Evolutionary conservation across 2,888 invertebrate genomes (phyloP).

Genomic region (Cremastinae sp.): DNA sequence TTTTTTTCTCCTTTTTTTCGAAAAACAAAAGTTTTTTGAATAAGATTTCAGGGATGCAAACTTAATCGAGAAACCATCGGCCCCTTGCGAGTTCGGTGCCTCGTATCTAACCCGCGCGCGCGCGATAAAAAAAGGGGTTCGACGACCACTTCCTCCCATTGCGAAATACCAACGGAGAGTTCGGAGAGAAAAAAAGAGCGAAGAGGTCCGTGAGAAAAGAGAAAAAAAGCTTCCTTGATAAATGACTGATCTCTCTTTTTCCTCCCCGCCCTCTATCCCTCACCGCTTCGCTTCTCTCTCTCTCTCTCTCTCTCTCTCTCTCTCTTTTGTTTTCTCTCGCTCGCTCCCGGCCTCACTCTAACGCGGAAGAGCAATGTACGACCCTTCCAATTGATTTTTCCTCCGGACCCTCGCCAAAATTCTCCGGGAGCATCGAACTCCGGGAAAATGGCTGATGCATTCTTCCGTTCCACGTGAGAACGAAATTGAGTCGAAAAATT

Average conservation of each 20-base stretch:
- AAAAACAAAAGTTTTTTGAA: no score
- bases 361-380: constrained; percentile 30
- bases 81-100: no score
- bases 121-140: constrained; percentile 68
- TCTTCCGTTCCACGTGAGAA: not conserved
- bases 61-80: no score
- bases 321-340: constrained; percentile 48
- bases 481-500: constrained; percentile 1
- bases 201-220: no score
- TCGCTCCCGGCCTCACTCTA: constrained; percentile 50
- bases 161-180: constrained; percentile 66
- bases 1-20: no score
- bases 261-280: constrained; percentile 31
- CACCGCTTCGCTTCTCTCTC: constrained; percentile 2
- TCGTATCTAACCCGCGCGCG: no score
- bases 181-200: constrained; percentile 13
- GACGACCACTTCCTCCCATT: constrained; percentile 69
- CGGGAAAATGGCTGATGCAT: not conserved
- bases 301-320: constrained; percentile 39
- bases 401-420: constrained; percentile 7
- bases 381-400: constrained; percentile 6
- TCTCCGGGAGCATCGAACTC: constrained; percentile 37
- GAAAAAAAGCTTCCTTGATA: no score
- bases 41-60: no score
- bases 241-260: constrained; percentile 58